These are phyloP conservation scores for Mus pahari DNA, from an alignment of 2,113 vertebrate species.

Conservation along the genomic window DNA sequence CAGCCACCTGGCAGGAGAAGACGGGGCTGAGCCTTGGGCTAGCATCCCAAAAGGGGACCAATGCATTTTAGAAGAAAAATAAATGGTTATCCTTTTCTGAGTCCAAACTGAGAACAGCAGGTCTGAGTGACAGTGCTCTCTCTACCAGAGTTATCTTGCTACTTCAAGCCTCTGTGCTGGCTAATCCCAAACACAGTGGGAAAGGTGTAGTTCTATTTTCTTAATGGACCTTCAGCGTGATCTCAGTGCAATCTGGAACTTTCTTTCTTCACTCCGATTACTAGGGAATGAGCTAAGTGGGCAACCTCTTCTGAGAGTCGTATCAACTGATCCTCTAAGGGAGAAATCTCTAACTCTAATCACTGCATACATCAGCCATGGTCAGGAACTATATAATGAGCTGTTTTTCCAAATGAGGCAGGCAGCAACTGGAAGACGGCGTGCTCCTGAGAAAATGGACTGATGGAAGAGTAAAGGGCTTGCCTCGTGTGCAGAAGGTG, in stretches of 20 bases:
- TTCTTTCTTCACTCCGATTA: background rate
- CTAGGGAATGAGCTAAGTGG: background rate
- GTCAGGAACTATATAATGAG: background rate
- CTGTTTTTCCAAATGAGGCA: background rate
- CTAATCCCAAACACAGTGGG: background rate
- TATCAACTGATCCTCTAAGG: background rate
- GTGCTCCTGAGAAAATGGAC: rapidly evolving
- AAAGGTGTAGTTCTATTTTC: background rate
- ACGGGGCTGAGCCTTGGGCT: background rate
- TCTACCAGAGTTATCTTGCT: background rate
- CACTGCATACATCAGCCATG: background rate
- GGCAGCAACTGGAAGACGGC: background rate
- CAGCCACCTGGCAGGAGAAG: background rate
- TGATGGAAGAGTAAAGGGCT: background rate
- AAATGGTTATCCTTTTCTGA: background rate
- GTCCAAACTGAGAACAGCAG: background rate
- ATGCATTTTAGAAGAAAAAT: background rate
- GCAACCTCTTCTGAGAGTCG: rapidly evolving
- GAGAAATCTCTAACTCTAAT: background rate
- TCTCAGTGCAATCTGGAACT: background rate
- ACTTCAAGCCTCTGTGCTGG: background rate
- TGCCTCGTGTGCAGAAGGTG: rapidly evolving
- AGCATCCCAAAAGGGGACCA: background rate
- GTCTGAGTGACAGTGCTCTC: background rate
- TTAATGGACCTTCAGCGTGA: background rate